These are phyloP conservation scores for Danionella cerebrum DNA, from an alignment of 2,113 vertebrate genomes.

Conservation along the genomic window DNA sequence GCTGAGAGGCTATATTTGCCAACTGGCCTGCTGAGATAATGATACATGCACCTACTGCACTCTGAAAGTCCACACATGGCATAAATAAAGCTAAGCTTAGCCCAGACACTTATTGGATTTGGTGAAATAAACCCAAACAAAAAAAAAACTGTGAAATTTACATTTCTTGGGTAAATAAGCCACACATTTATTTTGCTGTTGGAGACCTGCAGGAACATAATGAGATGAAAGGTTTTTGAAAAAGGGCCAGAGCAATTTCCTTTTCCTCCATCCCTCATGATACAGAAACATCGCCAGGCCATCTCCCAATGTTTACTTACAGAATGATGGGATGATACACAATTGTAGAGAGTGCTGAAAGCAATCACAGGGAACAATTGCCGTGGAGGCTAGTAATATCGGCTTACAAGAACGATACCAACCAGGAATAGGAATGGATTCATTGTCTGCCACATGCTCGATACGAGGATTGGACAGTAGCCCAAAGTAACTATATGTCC, in stretches of 20 bases:
- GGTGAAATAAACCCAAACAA: slow-evolving; percentile 2
- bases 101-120: not conserved
- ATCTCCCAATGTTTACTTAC: slow-evolving; percentile 20
- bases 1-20: no score
- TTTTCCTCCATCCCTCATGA: not conserved
- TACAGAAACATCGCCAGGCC: not conserved
- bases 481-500: slow-evolving; percentile 16
- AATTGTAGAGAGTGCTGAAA: not conserved
- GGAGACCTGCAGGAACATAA: not conserved
- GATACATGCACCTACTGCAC: not conserved
- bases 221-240: not conserved
- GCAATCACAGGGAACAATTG: slow-evolving; percentile 11
- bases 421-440: slow-evolving; percentile 13
- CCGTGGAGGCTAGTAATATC: not conserved
- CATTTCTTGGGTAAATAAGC: not conserved
- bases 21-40: not conserved
- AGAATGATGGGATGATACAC: slow-evolving; percentile 20
- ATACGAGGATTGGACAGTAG: slow-evolving; percentile 15
- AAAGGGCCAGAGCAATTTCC: slow-evolving; percentile 19
- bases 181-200: slow-evolving; percentile 1
- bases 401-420: slow-evolving; percentile 18
- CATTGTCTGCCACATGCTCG: slow-evolving; percentile 18
- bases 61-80: not conserved
- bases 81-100: not conserved
- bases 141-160: slow-evolving; percentile 6